A percentile compares a stretch with the other conserved stretches of the same genome.
These are phyloP conservation scores for Psittacula derbiana DNA, from an alignment of 2,797 vertebrate species.

Conservation along the genomic window DNA sequence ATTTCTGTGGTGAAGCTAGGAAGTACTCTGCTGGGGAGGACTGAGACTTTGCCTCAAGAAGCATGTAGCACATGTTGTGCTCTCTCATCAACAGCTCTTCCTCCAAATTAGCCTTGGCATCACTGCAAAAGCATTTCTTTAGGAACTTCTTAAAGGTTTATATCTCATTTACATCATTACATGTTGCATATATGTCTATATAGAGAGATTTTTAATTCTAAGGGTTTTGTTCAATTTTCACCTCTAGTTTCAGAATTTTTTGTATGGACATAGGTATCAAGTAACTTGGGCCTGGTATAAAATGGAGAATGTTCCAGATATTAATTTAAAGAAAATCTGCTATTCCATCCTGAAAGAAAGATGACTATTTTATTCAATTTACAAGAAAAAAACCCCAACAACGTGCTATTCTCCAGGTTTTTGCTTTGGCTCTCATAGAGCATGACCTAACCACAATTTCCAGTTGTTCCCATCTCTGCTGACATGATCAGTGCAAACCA, in stretches of 20 bases:
- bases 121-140: background rate
- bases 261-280: background rate
- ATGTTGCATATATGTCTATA: rapidly evolving
- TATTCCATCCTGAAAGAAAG: background rate
- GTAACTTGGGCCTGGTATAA: background rate
- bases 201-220: background rate
- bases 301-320: background rate
- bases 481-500: background rate
- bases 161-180: background rate
- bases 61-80: background rate
- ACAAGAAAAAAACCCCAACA: background rate
- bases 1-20: background rate
- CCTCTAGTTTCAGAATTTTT: background rate
- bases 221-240: background rate
- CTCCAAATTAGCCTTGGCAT: background rate
- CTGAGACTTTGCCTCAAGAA: background rate
- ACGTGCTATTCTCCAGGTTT: background rate
- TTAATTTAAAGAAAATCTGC: background rate
- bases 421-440: background rate
- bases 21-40: background rate
- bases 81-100: background rate
- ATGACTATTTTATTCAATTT: background rate
- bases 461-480: conserved; percentile 21
- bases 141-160: background rate
- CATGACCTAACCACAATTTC: background rate